These are phyloP conservation scores for Tetramorium simillimum DNA, from an alignment of 1,140 invertebrate species.

Conservation along the genomic window DNA sequence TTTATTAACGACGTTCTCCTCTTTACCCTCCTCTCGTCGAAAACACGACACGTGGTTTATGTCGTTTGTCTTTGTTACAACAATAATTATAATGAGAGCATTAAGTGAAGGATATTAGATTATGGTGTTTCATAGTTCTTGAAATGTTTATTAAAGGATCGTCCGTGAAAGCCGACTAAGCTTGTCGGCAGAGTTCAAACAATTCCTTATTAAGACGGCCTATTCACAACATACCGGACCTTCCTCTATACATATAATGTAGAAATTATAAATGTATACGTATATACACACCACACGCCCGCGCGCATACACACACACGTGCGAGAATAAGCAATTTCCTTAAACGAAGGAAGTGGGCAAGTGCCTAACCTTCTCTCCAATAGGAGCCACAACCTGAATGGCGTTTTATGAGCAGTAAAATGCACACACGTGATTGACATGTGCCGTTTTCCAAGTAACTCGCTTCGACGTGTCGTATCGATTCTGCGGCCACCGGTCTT, in stretches of 20 bases:
- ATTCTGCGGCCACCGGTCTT: not conserved
- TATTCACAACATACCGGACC: not conserved
- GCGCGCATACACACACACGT: not conserved
- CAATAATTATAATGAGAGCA: not conserved
- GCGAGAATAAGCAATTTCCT: constrained; percentile 65
- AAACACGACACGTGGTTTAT: not conserved
- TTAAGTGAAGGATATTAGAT: not conserved
- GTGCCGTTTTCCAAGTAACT: constrained; percentile 43
- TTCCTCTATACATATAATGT: constrained; percentile 13
- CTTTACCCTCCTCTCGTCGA: not conserved
- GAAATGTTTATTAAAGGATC: not conserved
- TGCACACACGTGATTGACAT: constrained; percentile 63
- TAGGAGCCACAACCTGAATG: constrained; percentile 72
- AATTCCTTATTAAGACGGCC: not conserved
- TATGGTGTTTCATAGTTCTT: not conserved
- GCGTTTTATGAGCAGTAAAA: constrained; percentile 27
- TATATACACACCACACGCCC: not conserved
- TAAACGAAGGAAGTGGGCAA: constrained; percentile 69
- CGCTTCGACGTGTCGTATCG: not conserved
- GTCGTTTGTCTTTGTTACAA: not conserved
- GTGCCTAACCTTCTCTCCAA: constrained; percentile 66
- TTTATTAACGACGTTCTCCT: not conserved
- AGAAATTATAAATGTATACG: constrained; percentile 39
- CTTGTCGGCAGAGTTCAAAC: not conserved
- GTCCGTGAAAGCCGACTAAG: not conserved